Conservation (phyloP, 2,888 invertebrate genomes). For the Cetonia aurata region DNA sequence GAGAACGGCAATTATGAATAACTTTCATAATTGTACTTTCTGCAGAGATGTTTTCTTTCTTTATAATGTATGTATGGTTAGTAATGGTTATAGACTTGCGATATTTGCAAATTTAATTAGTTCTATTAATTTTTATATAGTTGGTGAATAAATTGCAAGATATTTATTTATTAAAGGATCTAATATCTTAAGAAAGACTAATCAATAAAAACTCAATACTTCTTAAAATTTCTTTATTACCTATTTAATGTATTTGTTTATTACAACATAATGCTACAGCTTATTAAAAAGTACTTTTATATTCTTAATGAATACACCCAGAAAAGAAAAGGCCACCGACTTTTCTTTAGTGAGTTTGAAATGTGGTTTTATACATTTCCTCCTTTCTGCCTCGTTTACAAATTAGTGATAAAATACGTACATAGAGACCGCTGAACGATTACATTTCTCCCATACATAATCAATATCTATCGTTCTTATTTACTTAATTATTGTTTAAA, state of each 20-base stretch:
- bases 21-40: too few relatives aligned
- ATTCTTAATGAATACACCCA: slow-evolving; percentile 21
- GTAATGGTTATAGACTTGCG: too few relatives aligned
- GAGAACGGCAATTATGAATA: too few relatives aligned
- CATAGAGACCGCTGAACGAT: neutral
- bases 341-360: slow-evolving; percentile 34
- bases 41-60: too few relatives aligned
- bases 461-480: slow-evolving; percentile 6
- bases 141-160: too few relatives aligned
- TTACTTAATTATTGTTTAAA: neutral
- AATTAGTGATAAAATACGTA: slow-evolving; percentile 30
- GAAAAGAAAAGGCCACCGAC: slow-evolving; percentile 33
- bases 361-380: neutral
- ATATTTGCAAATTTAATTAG: too few relatives aligned
- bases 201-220: slow-evolving; percentile 6
- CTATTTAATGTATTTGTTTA: slow-evolving; percentile 17
- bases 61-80: too few relatives aligned
- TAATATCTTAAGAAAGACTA: too few relatives aligned
- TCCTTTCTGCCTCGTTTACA: slow-evolving; percentile 23
- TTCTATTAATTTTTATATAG: too few relatives aligned
- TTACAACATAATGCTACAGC: slow-evolving; percentile 35
- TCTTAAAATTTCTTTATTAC: slow-evolving; percentile 31
- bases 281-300: slow-evolving; percentile 39
- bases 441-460: neutral
- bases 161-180: too few relatives aligned